Evolutionary conservation across 2,888 invertebrate genomes (phyloP).

Genomic region (Alloplasta piceator): DNA sequence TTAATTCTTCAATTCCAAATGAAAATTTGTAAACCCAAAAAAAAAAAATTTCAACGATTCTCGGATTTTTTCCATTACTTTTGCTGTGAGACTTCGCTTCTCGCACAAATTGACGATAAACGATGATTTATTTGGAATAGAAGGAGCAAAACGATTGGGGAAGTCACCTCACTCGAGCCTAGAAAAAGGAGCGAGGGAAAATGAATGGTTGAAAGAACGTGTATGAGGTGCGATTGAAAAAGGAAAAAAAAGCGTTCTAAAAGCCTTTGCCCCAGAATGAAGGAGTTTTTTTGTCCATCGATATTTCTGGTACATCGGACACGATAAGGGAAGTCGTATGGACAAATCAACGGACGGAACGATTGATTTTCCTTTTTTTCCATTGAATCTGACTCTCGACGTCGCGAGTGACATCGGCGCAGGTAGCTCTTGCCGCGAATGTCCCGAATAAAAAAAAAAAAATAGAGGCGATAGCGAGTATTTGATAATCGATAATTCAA

Average conservation of each 20-base stretch:
- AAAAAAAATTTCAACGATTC: too few relatives aligned
- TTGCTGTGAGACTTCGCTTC: too few relatives aligned
- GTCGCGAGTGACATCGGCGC: conserved; percentile 46
- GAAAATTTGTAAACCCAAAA: too few relatives aligned
- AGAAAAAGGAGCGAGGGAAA: conserved; percentile 22
- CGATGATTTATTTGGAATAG: conserved; percentile 41
- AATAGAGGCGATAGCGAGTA: conserved; percentile 24
- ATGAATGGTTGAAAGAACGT: conserved; percentile 27
- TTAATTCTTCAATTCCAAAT: too few relatives aligned
- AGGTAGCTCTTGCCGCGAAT: conserved; percentile 65
- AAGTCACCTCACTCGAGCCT: conserved; percentile 19
- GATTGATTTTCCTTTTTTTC: conserved; percentile 16
- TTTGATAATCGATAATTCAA: conserved; percentile 71
- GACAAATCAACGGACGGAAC: conserved; percentile 13
- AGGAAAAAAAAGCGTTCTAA: conserved; percentile 23
- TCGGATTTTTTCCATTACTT: too few relatives aligned
- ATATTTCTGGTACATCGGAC: conserved; percentile 46
- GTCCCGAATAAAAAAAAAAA: conserved; percentile 64
- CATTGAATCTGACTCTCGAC: neutral
- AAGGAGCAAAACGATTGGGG: neutral
- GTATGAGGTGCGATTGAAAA: neutral
- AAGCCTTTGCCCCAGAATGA: conserved; percentile 16
- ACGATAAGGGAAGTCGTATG: conserved; percentile 53
- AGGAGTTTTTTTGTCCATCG: conserved; percentile 34
- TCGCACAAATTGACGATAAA: too few relatives aligned